phyloP scores from a whole-genome alignment of 2,113 vertebrate species.

The Bubo blakistoni region DNA sequence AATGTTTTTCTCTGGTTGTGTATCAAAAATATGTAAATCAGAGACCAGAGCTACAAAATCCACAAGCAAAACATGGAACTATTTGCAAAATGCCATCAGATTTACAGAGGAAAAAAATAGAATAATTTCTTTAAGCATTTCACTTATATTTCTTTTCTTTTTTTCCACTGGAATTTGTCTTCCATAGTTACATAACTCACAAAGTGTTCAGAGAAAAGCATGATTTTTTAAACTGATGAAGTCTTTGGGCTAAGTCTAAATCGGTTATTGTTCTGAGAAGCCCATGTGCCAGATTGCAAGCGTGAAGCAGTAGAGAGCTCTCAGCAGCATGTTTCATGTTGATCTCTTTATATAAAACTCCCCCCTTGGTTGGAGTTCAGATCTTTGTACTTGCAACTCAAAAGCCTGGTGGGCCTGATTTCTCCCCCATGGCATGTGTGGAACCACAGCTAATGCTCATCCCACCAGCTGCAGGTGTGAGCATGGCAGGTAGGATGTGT shows the following conservation, averaged over 20 bases:
- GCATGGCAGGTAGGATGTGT: accelerated
- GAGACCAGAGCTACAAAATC: not conserved
- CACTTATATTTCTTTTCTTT: not conserved
- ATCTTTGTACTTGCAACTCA: not conserved
- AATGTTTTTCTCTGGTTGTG: not conserved
- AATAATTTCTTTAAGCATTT: not conserved
- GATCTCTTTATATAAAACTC: not conserved
- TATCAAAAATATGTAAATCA: not conserved
- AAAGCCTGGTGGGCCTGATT: not conserved
- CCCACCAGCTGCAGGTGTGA: not conserved
- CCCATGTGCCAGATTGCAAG: not conserved
- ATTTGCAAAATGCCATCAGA: not conserved
- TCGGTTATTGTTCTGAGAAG: not conserved
- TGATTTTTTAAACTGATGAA: not conserved
- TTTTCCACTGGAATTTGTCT: not conserved
- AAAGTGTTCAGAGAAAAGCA: not conserved
- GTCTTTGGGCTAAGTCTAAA: not conserved
- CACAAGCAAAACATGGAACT: not conserved
- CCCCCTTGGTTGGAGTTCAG: not conserved
- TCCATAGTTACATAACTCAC: not conserved
- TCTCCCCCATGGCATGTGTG: not conserved
- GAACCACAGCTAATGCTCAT: not conserved
- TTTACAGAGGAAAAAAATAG: not conserved
- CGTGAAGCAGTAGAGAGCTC: not conserved
- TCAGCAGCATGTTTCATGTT: not conserved